Evolutionary conservation across 1,140 invertebrate genomes (phyloP), one percentile per base, ranked within the genome.

Genomic region (Danaus plexippus): DNA sequence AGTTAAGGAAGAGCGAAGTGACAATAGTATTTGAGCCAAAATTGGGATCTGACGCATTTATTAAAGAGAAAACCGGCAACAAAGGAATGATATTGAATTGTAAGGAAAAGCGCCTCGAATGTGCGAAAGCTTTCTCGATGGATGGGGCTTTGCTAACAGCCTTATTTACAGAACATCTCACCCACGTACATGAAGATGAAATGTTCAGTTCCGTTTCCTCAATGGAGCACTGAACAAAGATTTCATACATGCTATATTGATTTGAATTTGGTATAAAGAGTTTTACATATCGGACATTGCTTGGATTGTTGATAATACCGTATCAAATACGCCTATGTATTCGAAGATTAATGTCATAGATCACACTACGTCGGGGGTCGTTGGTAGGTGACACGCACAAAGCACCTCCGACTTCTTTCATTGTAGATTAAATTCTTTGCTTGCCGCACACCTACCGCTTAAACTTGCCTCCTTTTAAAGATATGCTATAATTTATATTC

Each of bases 41-140:
- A 78, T 84, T 80, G 80, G 71, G 75, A 69, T 65, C 70, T 63
- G 57, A 65, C 71, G 80, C 82, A 82, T 83, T 85, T 85, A 85
- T 84, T 85, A 85, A 83, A 85, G 79, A 73, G 75, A 82, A 82
- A 82, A 83, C 79, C 77, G 75, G 69, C 80, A 82, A 85, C 82
- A 85, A 85, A 85, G 76, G 82, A 77, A 77, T 81, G 61, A 85
- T 85, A 85, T 85, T 85, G 80, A 85, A 85, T 83, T 82, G 82
- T 82, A 78, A 83, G 80, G 73, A 73, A 80, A 69, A 50, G 64
- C 50, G 18, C 48, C 68, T 40, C 4, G 47, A 64, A 77, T 53
- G 48, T 42, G 43, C 8, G 58, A 69, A 67, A 40, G 22, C 7
- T 32, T 32, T 9, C 13, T 41, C n/a, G 45, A 52, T 66, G 64